Evolutionary conservation across 1,140 invertebrate genomes (phyloP), one percentile per base, ranked within the genome.

Genomic region (fruit fly (Drosophila melanogaster)): DNA sequence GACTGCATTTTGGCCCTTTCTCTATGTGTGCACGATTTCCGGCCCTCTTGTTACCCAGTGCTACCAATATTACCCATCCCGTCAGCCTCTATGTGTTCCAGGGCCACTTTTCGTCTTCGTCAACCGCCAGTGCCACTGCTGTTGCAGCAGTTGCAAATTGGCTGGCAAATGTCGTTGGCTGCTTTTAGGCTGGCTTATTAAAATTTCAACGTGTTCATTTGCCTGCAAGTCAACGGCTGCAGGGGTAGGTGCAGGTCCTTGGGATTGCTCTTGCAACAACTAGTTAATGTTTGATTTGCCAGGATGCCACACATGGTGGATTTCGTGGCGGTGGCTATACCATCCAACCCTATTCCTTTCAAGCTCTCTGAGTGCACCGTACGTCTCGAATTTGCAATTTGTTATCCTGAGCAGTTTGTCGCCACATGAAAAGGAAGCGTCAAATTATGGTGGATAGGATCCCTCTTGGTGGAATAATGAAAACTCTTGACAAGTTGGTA

Each of bases 131-230:
- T 38, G 37, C 37, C 14, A 38, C 54, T 73, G 67, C 44, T 57
- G 50, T 54, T 49, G 80, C 81, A 83, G 80, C 80, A 83, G 79
- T 79, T 87, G 75, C 83, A 86, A 86, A 86, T 86, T 86, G 83
- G 83, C 84, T 86, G 75, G 79, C 83, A 86, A 89, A 79, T 87
- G 83, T 57, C 69, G 83, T 79, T 77, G 83, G 70, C 58, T 86
- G 83, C 83, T 87, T 86, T 86, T 86, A 86, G 83, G 83, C 79
- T 86, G 83, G 75, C 83, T 89, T 86, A 86, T 86, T 89, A 86
- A 86, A 87, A 86, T 86, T 86, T 79, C 71, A 86, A 81, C 78
- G 74, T 86, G 81, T 87, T 86, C 81, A 87, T 86, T 87, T 86
- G 83, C 70, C 83, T 81, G 83, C 62, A 66, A 85, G 72, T 77